Percentiles rank a stretch among this genome's conserved stretches.
Conservation (phyloP, 2,888 invertebrate species). For the Conops quadrifasciatus region DNA sequence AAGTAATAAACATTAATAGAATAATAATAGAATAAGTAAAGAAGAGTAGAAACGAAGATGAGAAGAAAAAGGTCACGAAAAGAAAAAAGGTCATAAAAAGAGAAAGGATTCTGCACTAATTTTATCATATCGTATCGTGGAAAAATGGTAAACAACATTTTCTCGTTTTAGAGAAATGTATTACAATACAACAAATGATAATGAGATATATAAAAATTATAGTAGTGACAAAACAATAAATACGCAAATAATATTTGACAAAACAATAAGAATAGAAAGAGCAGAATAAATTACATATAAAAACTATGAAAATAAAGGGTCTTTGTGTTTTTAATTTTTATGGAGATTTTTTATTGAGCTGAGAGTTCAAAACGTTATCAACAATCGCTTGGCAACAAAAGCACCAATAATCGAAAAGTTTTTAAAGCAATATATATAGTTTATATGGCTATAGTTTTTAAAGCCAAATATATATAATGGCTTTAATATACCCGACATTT, state of each 20-base stretch:
- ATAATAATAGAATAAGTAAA: constrained; percentile 13
- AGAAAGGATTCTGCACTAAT: constrained; percentile 19
- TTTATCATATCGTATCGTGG: constrained; percentile 8
- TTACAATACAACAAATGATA: background rate
- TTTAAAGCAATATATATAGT: too few relatives aligned
- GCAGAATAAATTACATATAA: constrained; percentile 25
- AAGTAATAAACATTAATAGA: constrained; percentile 21
- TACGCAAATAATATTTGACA: constrained; percentile 25
- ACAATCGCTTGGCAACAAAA: too few relatives aligned
- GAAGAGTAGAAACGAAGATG: background rate
- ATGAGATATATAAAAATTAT: constrained; percentile 7
- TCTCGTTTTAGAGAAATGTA: constrained; percentile 18
- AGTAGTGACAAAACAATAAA: constrained; percentile 17
- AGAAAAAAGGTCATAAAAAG: constrained; percentile 17
- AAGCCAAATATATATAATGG: too few relatives aligned
- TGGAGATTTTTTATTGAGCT: too few relatives aligned
- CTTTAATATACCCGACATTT: too few relatives aligned
- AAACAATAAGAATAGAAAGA: constrained; percentile 33
- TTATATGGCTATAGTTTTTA: too few relatives aligned
- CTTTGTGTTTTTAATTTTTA: background rate
- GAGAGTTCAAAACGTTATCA: too few relatives aligned
- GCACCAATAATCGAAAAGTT: too few relatives aligned
- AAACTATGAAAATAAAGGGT: constrained; percentile 28
- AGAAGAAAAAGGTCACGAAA: constrained; percentile 6
- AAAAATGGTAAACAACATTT: constrained; percentile 3